Conservation (phyloP, 53 echinoderm and acorn worm species). For the Luidia sarsii region DNA sequence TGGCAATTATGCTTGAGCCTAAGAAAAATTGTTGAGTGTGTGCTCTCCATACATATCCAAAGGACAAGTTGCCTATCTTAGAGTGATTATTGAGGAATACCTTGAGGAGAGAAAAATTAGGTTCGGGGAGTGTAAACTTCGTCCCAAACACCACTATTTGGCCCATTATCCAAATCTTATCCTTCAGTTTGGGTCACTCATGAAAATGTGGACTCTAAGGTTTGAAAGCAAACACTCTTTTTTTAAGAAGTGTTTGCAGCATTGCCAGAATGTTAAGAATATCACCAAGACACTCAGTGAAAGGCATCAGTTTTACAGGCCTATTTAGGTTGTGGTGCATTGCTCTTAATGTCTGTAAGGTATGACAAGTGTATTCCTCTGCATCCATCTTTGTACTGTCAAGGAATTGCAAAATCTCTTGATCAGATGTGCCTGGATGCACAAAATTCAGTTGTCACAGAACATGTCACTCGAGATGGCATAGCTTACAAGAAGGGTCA, state of each 20-base stretch:
- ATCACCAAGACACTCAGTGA: slow-evolving; percentile 21
- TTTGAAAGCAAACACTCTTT: slow-evolving; percentile 72
- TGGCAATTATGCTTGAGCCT: slow-evolving; percentile 41
- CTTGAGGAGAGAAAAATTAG: slow-evolving; percentile 10
- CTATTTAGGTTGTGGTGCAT: slow-evolving; percentile 14
- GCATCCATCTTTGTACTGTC: neutral
- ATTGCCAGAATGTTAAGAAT: slow-evolving; percentile 35
- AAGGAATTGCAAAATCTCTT: neutral
- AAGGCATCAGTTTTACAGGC: slow-evolving; percentile 38
- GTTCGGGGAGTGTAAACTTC: slow-evolving; percentile 27
- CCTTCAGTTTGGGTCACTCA: slow-evolving; percentile 62
- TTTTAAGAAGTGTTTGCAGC: slow-evolving; percentile 43
- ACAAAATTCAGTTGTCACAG: slow-evolving; percentile 25
- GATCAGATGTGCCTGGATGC: neutral
- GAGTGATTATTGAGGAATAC: slow-evolving; percentile 41
- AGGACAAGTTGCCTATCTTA: slow-evolving; percentile 34
- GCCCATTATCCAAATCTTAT: slow-evolving; percentile 61
- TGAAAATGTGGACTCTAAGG: slow-evolving; percentile 66
- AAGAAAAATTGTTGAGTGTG: slow-evolving; percentile 41
- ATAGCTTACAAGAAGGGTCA: slow-evolving; percentile 26
- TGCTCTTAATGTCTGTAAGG: neutral
- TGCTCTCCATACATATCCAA: slow-evolving; percentile 23
- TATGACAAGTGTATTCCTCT: neutral
- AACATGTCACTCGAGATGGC: slow-evolving; percentile 9
- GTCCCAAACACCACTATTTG: slow-evolving; percentile 70